Percentiles rank a stretch among this genome's conserved stretches.
Evolutionary conservation across 2,888 invertebrate genomes (phyloP).

Genomic region (Odontomyia ornata): DNA sequence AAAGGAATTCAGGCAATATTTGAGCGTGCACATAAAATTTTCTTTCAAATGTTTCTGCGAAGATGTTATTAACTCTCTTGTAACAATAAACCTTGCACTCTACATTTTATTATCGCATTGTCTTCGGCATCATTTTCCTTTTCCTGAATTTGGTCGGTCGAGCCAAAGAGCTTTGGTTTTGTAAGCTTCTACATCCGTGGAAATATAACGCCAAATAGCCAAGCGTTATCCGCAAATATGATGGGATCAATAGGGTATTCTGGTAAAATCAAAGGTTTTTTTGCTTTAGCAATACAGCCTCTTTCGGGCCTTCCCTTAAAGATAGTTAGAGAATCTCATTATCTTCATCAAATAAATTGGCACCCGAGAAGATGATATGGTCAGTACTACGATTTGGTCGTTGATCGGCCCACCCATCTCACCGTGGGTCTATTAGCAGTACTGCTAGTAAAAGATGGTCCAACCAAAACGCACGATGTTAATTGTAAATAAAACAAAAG

Average conservation of each 20-base stretch:
- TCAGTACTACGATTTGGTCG: no score
- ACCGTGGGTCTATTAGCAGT: no score
- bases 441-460: no score
- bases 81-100: conserved; percentile 74
- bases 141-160: conserved; percentile 64
- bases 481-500: no score
- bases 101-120: conserved; percentile 73
- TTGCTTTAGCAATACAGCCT: no score
- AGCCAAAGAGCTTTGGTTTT: conserved; percentile 57
- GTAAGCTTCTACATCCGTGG: conserved; percentile 55
- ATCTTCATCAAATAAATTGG: no score
- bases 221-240: conserved; percentile 57
- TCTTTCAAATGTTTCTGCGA: conserved; percentile 51
- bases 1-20: conserved; percentile 73
- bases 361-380: no score
- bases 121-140: conserved; percentile 58
- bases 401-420: no score
- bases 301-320: no score
- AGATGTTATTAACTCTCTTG: conserved; percentile 54
- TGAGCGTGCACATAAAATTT: conserved; percentile 70
- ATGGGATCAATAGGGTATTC: conserved; percentile 59
- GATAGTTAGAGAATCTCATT: no score
- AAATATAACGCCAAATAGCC: conserved; percentile 62
- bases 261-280: conserved; percentile 74
- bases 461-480: no score